Base-by-base conservation (phyloP, 2,113 vertebrate genomes). In the Rhombomys opimus region DNA sequence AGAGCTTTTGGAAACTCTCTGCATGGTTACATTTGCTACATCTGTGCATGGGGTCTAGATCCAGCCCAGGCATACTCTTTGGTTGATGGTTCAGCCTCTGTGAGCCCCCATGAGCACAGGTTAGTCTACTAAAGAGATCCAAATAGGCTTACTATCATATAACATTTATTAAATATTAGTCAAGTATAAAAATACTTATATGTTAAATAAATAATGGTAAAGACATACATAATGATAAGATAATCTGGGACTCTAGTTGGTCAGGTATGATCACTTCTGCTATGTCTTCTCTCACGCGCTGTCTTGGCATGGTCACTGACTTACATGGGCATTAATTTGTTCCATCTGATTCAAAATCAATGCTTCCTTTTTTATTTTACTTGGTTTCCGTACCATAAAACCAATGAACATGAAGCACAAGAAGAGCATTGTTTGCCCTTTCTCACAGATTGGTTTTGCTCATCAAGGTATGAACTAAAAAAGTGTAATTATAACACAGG, bases 401-500 rank as follows among this genome's bases (percentile, higher is more conserved):
- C 61, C 14, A 25, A 30, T 1, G 1, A 85, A 46, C 1, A 4
- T 85, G 38, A 63, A 46, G 1, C 14, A 46, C 59, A 65, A 46
- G 25, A 7, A 41, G 14, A 63, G 25, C 25, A 46, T 46, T 23
- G 5, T 46, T 17, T 85, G 14, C 15, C 14, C n/a, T 63, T 7
- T 41, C n/a, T 84, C 81, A 84, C 23, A 84, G n/a, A 61, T 30
- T 84, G 13, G 23, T 27, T 84, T 63, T 84, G 23, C 7, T 63
- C 38, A 46, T 65, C 59, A 63, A 84, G 38, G 7, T 7, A 85
- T 3, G 13, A 65, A 30, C 75, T 96, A 95, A 97, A 98, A 92
- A 98, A 93, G 96, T 93, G 93, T 98, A 98, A 98, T 98, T 98
- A 98, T 98, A 99, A 97, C 90, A 92, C 80, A 97, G 67, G 77